Percentiles rank a stretch among this genome's conserved stretches.
These are phyloP conservation scores for Coelopa frigida DNA, from an alignment of 1,140 invertebrate genomes.

Conservation along the genomic window DNA sequence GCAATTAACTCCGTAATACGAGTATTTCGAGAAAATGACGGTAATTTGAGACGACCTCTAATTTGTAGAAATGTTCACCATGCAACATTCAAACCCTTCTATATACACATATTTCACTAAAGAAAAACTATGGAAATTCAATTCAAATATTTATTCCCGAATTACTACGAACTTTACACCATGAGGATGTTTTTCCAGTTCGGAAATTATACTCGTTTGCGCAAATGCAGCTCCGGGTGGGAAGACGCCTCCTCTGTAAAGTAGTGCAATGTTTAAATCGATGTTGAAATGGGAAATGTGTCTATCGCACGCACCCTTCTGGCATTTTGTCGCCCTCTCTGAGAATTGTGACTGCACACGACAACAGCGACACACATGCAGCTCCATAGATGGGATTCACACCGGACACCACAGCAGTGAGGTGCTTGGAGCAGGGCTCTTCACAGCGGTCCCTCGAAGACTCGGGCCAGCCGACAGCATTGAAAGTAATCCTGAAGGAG, in stretches of 20 bases:
- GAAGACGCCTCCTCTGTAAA: constrained; percentile 47
- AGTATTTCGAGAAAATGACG: too few species aligned
- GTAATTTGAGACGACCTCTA: too few species aligned
- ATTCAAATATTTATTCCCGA: too few species aligned
- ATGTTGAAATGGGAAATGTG: background rate
- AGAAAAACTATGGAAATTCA: too few species aligned
- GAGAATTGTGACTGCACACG: constrained; percentile 64
- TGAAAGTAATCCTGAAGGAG: constrained; percentile 57
- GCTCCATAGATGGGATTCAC: constrained; percentile 64
- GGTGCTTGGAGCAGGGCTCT: too few species aligned
- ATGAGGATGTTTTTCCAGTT: constrained; percentile 11
- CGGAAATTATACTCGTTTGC: constrained; percentile 15
- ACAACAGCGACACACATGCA: constrained; percentile 60
- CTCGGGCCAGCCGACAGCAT: constrained; percentile 68
- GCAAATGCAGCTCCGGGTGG: constrained; percentile 15
- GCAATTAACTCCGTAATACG: too few species aligned
- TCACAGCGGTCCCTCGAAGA: too few species aligned
- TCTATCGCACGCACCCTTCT: background rate
- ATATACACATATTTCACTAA: too few species aligned
- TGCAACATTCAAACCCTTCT: too few species aligned
- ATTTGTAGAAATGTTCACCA: too few species aligned
- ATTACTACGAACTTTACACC: constrained; percentile 15
- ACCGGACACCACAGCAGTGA: background rate
- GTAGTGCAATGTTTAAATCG: constrained; percentile 49
- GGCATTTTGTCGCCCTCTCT: constrained; percentile 56